Evolutionary conservation across 2,888 invertebrate species (phyloP), one percentile per base, ranked within the genome.

Genomic region (Patella pellucida): DNA sequence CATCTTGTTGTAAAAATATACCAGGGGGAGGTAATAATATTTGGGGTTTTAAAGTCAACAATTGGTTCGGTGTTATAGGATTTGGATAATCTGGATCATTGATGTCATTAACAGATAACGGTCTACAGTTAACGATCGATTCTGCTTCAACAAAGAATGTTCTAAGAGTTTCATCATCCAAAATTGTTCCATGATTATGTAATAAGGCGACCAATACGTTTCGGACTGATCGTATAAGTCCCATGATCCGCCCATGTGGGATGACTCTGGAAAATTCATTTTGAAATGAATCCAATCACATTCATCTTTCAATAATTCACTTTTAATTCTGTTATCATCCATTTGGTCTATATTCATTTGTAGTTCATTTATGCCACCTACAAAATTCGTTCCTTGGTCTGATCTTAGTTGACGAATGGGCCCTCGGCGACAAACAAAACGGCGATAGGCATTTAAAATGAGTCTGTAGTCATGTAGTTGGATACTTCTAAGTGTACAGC

Each of bases 401-500:
- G 73, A 83, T 19, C 79, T 31, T 2, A 82, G 69, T 27, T 71
- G 76, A 27, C 75, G 50, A 12, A 82, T 74, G 27, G 79, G 81
- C 9, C 84, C 83, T 19, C 82, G 71, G 7, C 79, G 54, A 31
- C 79, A 68, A 5, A 77, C 75, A 62, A 62, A 62, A 23, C 62
- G n/a, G 0, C 62, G 7, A 19, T 62, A 23, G 62, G 14, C 15
- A 50, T 82, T 82, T n/a, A 82, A 80, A 81, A 85, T n/a, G 81
- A 79, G 68, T 79, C 79, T 19, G 83, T 83, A 14, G 71, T 68
- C 23, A 85, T 68, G n/a, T 77, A 77, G 56, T 78, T 76, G 4
- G 76, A 67, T 15, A 71, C 75, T 69, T 89, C 88, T 19, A 88
- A 88, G 15, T 62, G 87, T 1, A 88, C 81, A 5, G 87, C 88